These are phyloP conservation scores for Vesta saturnalis DNA, from an alignment of 2,888 invertebrate species.

Conservation along the genomic window DNA sequence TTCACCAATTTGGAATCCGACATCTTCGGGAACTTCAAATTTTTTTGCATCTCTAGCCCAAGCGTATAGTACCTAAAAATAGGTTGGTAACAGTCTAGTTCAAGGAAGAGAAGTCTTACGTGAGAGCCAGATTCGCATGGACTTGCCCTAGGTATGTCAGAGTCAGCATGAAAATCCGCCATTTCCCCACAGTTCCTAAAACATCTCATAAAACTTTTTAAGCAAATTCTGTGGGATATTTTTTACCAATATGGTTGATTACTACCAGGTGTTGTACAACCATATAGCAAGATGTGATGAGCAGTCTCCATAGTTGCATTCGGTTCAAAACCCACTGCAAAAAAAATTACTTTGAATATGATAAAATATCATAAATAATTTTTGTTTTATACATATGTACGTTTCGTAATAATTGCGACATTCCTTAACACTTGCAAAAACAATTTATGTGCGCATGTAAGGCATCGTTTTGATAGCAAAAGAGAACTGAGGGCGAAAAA, in stretches of 20 bases:
- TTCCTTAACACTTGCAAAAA: no score
- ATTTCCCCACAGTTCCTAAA: constrained; percentile 94
- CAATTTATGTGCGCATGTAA: no score
- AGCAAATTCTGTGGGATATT: not conserved
- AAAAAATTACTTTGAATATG: no score
- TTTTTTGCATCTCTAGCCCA: constrained; percentile 94
- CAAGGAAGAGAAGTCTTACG: no score
- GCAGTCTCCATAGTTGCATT: constrained; percentile 91
- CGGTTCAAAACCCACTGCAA: constrained; percentile 89
- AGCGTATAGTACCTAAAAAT: constrained; percentile 87
- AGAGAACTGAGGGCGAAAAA: no score
- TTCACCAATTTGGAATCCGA: constrained; percentile 92
- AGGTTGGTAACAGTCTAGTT: no score
- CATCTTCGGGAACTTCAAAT: constrained; percentile 81
- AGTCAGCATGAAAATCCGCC: constrained; percentile 65
- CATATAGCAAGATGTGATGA: constrained; percentile 94
- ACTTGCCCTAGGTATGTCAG: constrained; percentile 67
- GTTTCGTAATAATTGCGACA: no score
- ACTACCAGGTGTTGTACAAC: constrained; percentile 83
- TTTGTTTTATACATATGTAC: no score
- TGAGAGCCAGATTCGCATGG: constrained; percentile 82
- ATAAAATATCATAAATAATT: no score
- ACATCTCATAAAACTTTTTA: not conserved
- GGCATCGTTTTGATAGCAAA: no score
- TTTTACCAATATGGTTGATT: constrained; percentile 78